These are phyloP conservation scores for Drosophila pruinosa DNA, from an alignment of 1,140 invertebrate genomes.

Conservation along the genomic window DNA sequence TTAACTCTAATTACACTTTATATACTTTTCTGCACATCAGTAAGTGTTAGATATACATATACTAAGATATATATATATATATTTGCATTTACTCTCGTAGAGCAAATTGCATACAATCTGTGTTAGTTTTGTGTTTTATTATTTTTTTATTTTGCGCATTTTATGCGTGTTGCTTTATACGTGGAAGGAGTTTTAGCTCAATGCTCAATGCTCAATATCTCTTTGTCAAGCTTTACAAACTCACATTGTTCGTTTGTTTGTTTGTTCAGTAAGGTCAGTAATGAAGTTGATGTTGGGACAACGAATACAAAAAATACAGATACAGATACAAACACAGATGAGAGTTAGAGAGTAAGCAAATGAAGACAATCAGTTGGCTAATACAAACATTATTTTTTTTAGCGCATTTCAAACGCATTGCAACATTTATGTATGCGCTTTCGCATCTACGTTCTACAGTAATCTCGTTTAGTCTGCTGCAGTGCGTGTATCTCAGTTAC, in stretches of 20 bases:
- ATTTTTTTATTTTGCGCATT: conserved; percentile 64
- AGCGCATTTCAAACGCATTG: conserved; percentile 35
- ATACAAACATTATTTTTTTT: conserved; percentile 35
- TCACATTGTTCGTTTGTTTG: background rate
- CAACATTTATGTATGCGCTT: background rate
- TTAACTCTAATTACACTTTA: conserved; percentile 51
- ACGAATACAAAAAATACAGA: background rate
- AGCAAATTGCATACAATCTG: conserved; percentile 31
- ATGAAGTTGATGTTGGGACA: background rate
- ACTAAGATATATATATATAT: conserved; percentile 40
- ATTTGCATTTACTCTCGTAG: conserved; percentile 51
- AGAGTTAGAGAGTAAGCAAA: conserved; percentile 13
- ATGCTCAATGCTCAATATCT: conserved; percentile 16
- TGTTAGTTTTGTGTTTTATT: conserved; percentile 19
- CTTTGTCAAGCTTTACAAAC: conserved; percentile 1
- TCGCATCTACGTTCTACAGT: conserved; percentile 24
- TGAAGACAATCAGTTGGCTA: conserved; percentile 50
- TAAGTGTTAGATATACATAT: conserved; percentile 34
- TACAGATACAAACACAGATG: background rate
- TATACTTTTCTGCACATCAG: conserved; percentile 39
- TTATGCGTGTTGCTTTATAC: conserved; percentile 75
- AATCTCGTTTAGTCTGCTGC: background rate
- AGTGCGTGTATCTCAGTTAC: conserved; percentile 30
- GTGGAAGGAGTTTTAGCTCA: conserved; percentile 75
- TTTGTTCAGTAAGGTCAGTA: background rate